These are phyloP conservation scores for Blastobasis lacticolella DNA, from an alignment of 2,888 invertebrate genomes.

Conservation along the genomic window DNA sequence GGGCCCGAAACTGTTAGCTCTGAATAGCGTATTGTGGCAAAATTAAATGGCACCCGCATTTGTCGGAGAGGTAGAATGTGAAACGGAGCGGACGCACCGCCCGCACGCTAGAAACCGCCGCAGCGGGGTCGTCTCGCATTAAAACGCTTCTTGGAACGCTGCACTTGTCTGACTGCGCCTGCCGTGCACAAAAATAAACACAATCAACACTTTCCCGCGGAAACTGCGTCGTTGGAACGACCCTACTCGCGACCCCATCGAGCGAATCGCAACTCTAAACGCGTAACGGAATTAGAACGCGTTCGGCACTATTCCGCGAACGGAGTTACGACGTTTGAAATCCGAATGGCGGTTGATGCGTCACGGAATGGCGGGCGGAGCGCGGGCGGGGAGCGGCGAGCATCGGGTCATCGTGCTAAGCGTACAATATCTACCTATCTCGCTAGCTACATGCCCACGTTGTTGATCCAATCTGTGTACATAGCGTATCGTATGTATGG, in stretches of 20 bases:
- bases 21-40: background rate
- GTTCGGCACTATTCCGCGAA: no score
- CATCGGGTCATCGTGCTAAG: slow-evolving; percentile 64
- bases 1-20: no score
- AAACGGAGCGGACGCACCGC: background rate
- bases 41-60: background rate
- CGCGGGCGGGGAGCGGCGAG: slow-evolving; percentile 18
- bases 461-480: slow-evolving; percentile 40
- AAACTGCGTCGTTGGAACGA: slow-evolving; percentile 18
- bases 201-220: slow-evolving; percentile 57
- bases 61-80: background rate
- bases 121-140: slow-evolving; percentile 31
- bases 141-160: slow-evolving; percentile 51
- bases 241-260: slow-evolving; percentile 22
- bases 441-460: slow-evolving; percentile 26
- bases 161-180: slow-evolving; percentile 50
- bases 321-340: slow-evolving; percentile 32
- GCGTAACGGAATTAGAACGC: slow-evolving; percentile 24
- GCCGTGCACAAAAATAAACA: slow-evolving; percentile 54
- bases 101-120: slow-evolving; percentile 2
- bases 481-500: slow-evolving; percentile 30
- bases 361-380: slow-evolving; percentile 40
- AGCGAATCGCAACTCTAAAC: slow-evolving; percentile 19
- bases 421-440: slow-evolving; percentile 26
- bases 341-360: slow-evolving; percentile 36